phyloP scores from a whole-genome alignment of 2,888 invertebrate species.

The Drosophila nr. perissopoda region DNA sequence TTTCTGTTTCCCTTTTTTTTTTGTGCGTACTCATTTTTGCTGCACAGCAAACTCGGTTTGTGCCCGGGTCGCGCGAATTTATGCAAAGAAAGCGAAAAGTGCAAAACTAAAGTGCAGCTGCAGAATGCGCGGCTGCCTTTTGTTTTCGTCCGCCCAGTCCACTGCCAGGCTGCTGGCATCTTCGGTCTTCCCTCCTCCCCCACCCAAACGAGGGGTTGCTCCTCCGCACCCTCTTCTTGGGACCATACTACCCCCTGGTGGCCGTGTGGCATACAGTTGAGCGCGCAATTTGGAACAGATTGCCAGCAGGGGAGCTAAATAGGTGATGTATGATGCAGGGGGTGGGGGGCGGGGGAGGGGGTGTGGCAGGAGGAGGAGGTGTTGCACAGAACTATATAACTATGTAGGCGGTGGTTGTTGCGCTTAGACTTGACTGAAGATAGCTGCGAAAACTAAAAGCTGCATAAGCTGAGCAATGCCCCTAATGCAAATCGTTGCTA shows the following conservation, averaged over 20 bases:
- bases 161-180: conserved; percentile 39
- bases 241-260: not conserved
- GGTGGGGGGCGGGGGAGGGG: not conserved
- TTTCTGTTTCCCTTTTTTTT: conserved; percentile 2
- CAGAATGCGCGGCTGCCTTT: conserved; percentile 73
- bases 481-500: conserved; percentile 71
- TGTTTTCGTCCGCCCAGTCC: conserved; percentile 55
- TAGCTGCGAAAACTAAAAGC: conserved; percentile 34
- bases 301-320: conserved; percentile 51
- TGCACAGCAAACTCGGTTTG: conserved; percentile 63
- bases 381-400: conserved; percentile 24
- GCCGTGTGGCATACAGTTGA: conserved; percentile 58
- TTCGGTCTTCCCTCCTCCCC: not conserved
- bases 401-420: conserved; percentile 33
- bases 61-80: conserved; percentile 66
- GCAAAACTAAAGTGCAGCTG: conserved; percentile 78
- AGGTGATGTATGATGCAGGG: not conserved
- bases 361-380: no score
- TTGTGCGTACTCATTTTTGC: conserved; percentile 69
- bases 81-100: conserved; percentile 81
- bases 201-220: not conserved
- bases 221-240: not conserved
- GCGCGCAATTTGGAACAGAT: conserved; percentile 74
- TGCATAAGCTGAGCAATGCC: conserved; percentile 65
- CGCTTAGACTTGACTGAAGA: conserved; percentile 51